Base-by-base conservation (phyloP, 2,888 invertebrate species). In the Tetranychus truncatus region DNA sequence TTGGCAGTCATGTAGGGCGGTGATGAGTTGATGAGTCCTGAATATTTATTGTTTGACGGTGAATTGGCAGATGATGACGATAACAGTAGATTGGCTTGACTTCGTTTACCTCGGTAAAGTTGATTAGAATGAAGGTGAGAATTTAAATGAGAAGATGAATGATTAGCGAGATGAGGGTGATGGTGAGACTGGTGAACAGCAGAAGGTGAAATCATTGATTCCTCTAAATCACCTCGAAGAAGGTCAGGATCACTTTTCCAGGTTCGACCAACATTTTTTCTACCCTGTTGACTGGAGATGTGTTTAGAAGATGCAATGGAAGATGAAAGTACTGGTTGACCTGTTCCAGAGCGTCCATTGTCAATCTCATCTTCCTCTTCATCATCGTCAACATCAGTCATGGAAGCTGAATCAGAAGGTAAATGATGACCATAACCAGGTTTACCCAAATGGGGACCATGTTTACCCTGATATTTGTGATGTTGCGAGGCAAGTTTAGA, bases 181-280 rank as follows among this genome's bases (percentile, higher is more conserved):
- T 67, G 74, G n/a, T 74, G 66, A 15, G 15, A 11, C 46, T 69
- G 15, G 9, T 69, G 69, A 69, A 18, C n/a, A 9, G 66, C 44
- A 66, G 21, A 66, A 55, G 9, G 55, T 55, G 55, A 55, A 55
- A 9, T 55, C 6, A 55, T 55, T 45, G 73, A 65, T 2, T 18
- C n/a, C 21, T 73, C 73, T 24, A 45, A 67, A 7, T 74, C 21
- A n/a, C 24, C 66, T 72, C 72, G 45, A 4, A 76, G n/a, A 21
- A 76, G 45, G 34, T 74, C 74, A 2, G 74, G 76, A 74, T 74
- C 72, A 74, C 76, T 76, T 66, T 76, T 76, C 76, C 76, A 74
- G 8, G 72, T 72, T 72, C 76, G 67, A 11, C 73, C 45, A 6
- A 34, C 72, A 73, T 76, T 65, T 66, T 74, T 74, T 8, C 65